Percentiles rank a stretch among this genome's conserved stretches.
Conservation (phyloP, 2,888 invertebrate genomes). For the Ichneumon xanthorius region DNA sequence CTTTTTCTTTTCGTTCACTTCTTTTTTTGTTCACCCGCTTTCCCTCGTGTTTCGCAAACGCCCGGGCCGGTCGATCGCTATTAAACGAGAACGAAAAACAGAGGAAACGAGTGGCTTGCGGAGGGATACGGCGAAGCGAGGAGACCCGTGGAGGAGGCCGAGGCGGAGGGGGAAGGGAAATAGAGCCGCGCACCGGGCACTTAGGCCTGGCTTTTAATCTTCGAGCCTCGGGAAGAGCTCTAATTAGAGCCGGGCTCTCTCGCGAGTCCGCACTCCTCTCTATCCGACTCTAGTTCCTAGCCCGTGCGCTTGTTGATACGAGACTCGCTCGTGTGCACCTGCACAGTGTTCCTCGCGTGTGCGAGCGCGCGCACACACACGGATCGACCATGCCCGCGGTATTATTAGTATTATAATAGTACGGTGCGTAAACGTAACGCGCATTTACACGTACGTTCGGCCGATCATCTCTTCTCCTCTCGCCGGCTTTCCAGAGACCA, state of each 20-base stretch:
- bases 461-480: constrained; percentile 5
- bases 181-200: constrained; percentile 73
- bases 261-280: constrained; percentile 38
- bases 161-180: constrained; percentile 32
- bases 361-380: not conserved
- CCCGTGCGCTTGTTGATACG: constrained; percentile 25
- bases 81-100: constrained; percentile 69
- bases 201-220: constrained; percentile 78
- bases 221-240: constrained; percentile 81
- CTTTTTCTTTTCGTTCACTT: not conserved
- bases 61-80: constrained; percentile 60
- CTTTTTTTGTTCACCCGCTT: constrained; percentile 49
- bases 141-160: constrained; percentile 1
- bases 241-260: constrained; percentile 80
- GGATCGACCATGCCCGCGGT: not conserved
- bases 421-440: constrained; percentile 6
- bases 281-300: constrained; percentile 54
- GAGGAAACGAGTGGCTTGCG: constrained; percentile 58
- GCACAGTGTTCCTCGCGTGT: not conserved
- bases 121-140: constrained; percentile 20
- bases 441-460: constrained; percentile 27
- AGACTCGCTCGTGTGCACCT: not conserved
- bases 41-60: constrained; percentile 57
- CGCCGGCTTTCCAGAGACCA: not conserved
- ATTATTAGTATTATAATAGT: constrained; percentile 37